phyloP scores from a whole-genome alignment of 2,888 invertebrate species.

The Heteropelma amictum region DNA sequence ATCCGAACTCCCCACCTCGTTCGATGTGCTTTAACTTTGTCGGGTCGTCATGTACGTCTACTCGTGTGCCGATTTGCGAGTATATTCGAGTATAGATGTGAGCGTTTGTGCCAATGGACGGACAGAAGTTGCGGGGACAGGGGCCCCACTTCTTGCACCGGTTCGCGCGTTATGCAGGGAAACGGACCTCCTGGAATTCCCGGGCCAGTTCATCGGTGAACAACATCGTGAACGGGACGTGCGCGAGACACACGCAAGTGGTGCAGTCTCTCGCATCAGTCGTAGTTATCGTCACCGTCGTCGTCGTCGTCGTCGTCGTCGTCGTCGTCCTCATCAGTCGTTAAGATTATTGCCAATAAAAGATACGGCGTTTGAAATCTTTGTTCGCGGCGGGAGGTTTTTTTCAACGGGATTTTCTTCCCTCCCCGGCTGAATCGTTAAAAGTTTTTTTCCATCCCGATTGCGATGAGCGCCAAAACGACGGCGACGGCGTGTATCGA shows the following conservation, averaged over 20 bases:
- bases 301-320: slow-evolving; percentile 25
- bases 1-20: slow-evolving; percentile 15
- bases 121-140: slow-evolving; percentile 25
- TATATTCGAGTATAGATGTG: not conserved
- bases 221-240: slow-evolving; percentile 63
- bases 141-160: slow-evolving; percentile 64
- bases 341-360: too few species aligned
- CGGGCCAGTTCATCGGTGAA: slow-evolving; percentile 66
- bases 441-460: not conserved
- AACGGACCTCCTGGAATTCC: slow-evolving; percentile 58
- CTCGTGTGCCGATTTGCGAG: too few species aligned
- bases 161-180: slow-evolving; percentile 57
- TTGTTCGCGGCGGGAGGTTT: not conserved
- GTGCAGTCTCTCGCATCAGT: slow-evolving; percentile 37
- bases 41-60: not conserved
- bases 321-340: too few species aligned
- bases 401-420: not conserved
- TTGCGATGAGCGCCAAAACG: not conserved
- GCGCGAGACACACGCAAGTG: slow-evolving; percentile 62
- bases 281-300: slow-evolving; percentile 21
- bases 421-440: not conserved
- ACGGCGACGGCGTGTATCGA: not conserved
- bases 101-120: slow-evolving; percentile 14
- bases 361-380: slow-evolving; percentile 13
- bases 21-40: slow-evolving; percentile 22